Percentiles rank a stretch among this genome's conserved stretches.
Evolutionary conservation across 2,888 invertebrate genomes (phyloP).

Genomic region (Plagiodera versicolora): DNA sequence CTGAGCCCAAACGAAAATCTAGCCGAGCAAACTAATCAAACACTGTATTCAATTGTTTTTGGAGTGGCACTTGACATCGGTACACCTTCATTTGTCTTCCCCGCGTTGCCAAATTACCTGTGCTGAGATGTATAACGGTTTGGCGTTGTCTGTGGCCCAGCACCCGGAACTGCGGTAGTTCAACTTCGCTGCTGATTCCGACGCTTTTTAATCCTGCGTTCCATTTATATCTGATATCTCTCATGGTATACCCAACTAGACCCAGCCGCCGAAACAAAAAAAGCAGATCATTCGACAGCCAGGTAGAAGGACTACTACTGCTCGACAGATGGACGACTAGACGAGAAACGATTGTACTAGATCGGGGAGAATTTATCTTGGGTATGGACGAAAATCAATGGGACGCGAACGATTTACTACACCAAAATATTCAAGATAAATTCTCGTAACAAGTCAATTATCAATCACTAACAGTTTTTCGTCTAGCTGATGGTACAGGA

Average conservation of each 20-base stretch:
- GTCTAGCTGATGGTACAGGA: not conserved
- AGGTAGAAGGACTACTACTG: slow-evolving; percentile 26
- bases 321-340: not conserved
- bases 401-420: no score
- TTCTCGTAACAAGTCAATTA: no score
- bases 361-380: no score
- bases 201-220: slow-evolving; percentile 90
- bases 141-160: slow-evolving; percentile 94
- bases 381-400: no score
- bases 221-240: slow-evolving; percentile 97
- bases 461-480: not conserved
- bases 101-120: slow-evolving; percentile 70
- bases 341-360: not conserved
- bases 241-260: slow-evolving; percentile 95
- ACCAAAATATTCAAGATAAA: no score
- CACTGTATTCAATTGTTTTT: no score
- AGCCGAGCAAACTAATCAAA: no score
- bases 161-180: slow-evolving; percentile 95
- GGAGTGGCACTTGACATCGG: slow-evolving; percentile 7
- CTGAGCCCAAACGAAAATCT: no score
- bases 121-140: slow-evolving; percentile 91
- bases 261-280: slow-evolving; percentile 56
- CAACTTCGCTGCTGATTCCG: slow-evolving; percentile 93
- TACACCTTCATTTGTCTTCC: not conserved
- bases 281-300: slow-evolving; percentile 54